Conservation (phyloP, 1,140 invertebrate species). For the Trichomalopsis sarcophagae region DNA sequence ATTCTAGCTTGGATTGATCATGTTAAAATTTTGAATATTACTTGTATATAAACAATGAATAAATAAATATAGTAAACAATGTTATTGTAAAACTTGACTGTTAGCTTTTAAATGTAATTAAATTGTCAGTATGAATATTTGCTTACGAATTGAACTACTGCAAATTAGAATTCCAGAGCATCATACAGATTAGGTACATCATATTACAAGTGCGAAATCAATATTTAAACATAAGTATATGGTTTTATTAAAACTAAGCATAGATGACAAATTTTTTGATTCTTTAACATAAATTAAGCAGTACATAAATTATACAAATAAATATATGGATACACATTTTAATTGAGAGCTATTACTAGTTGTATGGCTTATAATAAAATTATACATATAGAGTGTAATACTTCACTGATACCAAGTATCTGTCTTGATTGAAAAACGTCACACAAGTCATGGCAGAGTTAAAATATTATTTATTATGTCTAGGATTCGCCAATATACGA, state of each 20-base stretch:
- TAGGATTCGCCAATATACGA: background rate
- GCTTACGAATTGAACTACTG: background rate
- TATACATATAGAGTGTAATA: background rate
- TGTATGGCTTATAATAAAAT: background rate
- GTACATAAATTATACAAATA: background rate
- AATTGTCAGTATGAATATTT: background rate
- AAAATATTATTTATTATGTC: background rate
- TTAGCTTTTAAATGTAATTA: background rate
- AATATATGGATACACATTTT: background rate
- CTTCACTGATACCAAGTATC: background rate
- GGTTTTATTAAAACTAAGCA: background rate
- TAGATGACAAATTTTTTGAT: background rate
- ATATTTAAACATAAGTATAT: background rate
- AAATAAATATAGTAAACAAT: background rate
- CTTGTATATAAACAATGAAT: background rate
- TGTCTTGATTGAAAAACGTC: background rate
- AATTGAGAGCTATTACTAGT: background rate
- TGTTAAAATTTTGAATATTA: background rate
- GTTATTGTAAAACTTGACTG: background rate
- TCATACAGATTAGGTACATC: background rate
- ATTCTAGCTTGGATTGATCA: background rate
- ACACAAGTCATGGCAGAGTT: conserved; percentile 3
- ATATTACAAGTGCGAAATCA: background rate
- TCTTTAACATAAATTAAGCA: background rate
- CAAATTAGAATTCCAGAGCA: background rate